A percentile compares a stretch with the other conserved stretches of the same genome.
Conservation (phyloP, 2,113 vertebrate genomes). For the Amia ocellicauda region DNA sequence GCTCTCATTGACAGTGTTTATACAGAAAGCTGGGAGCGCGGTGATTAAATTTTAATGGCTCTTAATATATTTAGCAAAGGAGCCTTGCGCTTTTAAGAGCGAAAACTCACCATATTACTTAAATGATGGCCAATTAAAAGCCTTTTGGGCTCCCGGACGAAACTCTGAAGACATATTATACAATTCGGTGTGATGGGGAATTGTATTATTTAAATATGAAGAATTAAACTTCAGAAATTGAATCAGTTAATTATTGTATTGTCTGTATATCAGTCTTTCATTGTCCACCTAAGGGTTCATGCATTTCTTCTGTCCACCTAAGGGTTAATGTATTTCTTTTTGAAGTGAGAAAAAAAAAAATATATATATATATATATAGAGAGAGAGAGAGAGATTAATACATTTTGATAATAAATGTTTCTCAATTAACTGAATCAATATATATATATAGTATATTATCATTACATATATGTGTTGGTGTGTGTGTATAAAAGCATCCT, state of each 20-base stretch:
- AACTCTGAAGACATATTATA: neutral
- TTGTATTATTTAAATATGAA: neutral
- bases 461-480: too few relatives aligned
- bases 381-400: neutral
- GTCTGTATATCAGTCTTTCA: neutral
- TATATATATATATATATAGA: too few relatives aligned
- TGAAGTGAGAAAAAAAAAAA: too few relatives aligned
- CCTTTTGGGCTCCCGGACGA: conserved; percentile 2
- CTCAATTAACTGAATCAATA: too few relatives aligned
- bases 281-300: neutral
- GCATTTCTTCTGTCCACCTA: neutral
- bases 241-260: neutral
- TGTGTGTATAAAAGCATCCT: too few relatives aligned
- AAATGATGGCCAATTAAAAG: conserved; percentile 1
- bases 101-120: neutral
- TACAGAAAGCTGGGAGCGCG: conserved; percentile 66
- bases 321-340: neutral
- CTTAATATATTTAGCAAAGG: conserved; percentile 50
- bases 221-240: neutral
- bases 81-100: neutral
- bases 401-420: neutral
- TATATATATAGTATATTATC: too few relatives aligned
- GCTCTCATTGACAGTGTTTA: conserved; percentile 65
- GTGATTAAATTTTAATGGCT: conserved; percentile 70
- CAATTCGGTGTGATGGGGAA: neutral